Conservation (phyloP, 2,888 invertebrate genomes). For the Cataglyphis albicans region DNA sequence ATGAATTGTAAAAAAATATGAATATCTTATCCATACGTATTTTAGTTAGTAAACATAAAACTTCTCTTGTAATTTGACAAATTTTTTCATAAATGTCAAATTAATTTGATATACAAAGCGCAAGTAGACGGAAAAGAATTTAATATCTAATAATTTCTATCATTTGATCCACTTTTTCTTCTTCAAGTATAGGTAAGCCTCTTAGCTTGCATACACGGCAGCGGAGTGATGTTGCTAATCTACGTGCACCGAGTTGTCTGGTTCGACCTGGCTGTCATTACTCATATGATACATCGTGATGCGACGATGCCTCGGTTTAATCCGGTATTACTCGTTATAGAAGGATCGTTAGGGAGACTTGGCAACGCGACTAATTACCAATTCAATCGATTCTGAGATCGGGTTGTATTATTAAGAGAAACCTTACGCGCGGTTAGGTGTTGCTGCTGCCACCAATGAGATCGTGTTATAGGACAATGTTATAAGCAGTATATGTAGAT, state of each 20-base stretch:
- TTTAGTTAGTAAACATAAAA: not conserved
- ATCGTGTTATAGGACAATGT: not conserved
- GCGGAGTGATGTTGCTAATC: conserved; percentile 55
- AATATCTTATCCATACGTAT: not conserved
- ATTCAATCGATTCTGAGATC: conserved; percentile 65
- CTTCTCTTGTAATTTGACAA: not conserved
- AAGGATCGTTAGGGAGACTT: conserved; percentile 65
- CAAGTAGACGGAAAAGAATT: not conserved
- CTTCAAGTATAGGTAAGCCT: not conserved
- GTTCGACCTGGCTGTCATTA: conserved; percentile 62
- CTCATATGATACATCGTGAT: conserved; percentile 59
- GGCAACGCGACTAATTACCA: conserved; percentile 72
- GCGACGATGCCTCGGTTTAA: conserved; percentile 41
- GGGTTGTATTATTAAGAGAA: conserved; percentile 50
- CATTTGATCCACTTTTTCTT: not conserved
- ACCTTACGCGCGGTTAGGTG: conserved; percentile 19
- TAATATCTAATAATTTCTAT: not conserved
- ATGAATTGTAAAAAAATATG: not conserved
- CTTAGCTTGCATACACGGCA: not conserved
- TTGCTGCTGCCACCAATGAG: not conserved
- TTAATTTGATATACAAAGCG: not conserved
- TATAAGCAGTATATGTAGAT: not conserved
- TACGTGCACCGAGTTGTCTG: conserved; percentile 57
- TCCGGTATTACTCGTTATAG: conserved; percentile 42
- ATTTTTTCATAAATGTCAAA: not conserved